Base-by-base conservation (phyloP, 2,113 vertebrate genomes). In the Apeltes quadracus region DNA sequence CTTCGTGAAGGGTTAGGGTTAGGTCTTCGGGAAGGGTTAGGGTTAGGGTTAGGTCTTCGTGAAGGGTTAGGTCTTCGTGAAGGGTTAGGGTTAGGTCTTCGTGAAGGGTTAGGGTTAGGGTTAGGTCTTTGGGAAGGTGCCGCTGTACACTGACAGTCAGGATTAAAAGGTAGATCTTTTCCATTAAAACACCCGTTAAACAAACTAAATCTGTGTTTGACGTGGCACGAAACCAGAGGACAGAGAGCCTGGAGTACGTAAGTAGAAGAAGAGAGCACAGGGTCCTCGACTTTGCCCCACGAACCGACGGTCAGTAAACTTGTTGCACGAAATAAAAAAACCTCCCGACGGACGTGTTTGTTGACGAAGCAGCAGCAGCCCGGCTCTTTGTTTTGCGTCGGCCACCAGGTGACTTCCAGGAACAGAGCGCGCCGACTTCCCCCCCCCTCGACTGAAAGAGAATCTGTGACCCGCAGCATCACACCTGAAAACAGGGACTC, bases 271-370 rank as follows among this genome's bases (percentile, higher is more conserved):
- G 65, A 79, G 59, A 66, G 73, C 72, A 38, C 39, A 61, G 73
- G 61, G 75, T 75, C 81, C 67, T 83, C 77, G 83, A 85, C 72
- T 76, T 51, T 34, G 58, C 74, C 20, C n/a, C 38, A 56, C 56
- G 59, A 79, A 81, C 84, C 46, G 41, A 65, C 51, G 86, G 86
- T 84, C 85, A 81, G 51, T 85, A 82, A 88, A 77, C 87, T 61
- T 62, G 61, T 72, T 69, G 16, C 75, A 59, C 57, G 68, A 81
- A 81, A 82, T 63, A 57, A 29, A 29, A 29, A 29, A 29, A 29
- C 29, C 29, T 29, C 65, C 27, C 3, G 29, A 72, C 62, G 57
- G 54, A 72, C 50, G 58, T 61, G 39, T 22, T 46, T 66, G 48
- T 80, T 50, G 61, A 59, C 72, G 58, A 46, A 84, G 62, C 12